Conservation (phyloP, 2,113 vertebrate species). For the Pontoporia blainvillei region DNA sequence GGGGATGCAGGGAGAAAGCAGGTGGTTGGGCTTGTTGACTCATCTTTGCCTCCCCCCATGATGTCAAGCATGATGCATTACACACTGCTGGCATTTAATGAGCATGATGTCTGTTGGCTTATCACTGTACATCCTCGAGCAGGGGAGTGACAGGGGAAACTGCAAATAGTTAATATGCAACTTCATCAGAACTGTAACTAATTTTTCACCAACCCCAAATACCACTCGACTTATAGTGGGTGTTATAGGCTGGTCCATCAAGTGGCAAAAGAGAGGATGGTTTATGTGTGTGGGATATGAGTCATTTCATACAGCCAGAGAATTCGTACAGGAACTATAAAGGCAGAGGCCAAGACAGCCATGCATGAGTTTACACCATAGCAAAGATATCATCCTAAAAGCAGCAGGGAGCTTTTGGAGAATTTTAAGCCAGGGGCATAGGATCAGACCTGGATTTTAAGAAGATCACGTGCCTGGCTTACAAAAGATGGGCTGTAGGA, state of each 20-base stretch:
- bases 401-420: not conserved
- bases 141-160: not conserved
- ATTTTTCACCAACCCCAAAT: not conserved
- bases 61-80: not conserved
- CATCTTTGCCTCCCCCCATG: not conserved
- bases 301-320: not conserved
- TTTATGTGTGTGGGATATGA: not conserved
- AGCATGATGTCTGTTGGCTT: not conserved
- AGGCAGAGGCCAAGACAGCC: not conserved
- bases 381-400: not conserved
- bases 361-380: fast-evolving
- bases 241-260: too few relatives aligned
- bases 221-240: not conserved
- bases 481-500: fast-evolving
- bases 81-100: not conserved
- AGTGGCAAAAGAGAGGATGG: not conserved
- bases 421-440: not conserved
- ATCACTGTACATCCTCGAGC: not conserved
- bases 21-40: not conserved
- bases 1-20: not conserved
- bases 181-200: not conserved
- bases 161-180: not conserved
- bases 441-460: not conserved
- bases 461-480: not conserved
- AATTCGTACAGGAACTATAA: not conserved